Evolutionary conservation across 92 coral and sea anemone genomes (phyloP), one percentile per base, ranked within the genome.

Genomic region (Porites evermanni): DNA sequence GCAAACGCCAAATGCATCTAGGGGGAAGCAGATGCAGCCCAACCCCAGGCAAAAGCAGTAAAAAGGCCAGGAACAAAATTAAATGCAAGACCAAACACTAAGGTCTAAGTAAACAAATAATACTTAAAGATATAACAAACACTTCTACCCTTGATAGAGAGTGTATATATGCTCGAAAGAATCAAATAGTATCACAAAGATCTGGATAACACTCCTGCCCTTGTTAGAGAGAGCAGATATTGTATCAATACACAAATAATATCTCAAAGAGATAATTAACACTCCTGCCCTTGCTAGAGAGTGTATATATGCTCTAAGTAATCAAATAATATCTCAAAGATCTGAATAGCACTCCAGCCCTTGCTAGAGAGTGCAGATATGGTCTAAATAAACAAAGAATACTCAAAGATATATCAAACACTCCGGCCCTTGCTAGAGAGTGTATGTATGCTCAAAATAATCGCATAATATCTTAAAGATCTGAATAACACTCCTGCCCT

Each of bases 201-300:
- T 26, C 29, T 26, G 29, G 29, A 26, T 26, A 26, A 26, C 29
- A 60, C 65, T 60, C 14, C 12, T 12, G 18, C 18, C 18, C 14
- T 12, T 60, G 12, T 6, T 60, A 18, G 65, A 60, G 18, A 60
- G 65, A 12, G 18, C 65, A 12, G 18, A 60, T 18, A 12, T 3
- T 2, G 29, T 26, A 26, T 26, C 29, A 26, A 26, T 26, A 26
- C 1, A 26, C 29, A 26, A 26, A 26, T 26, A 26, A 26, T 26
- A 26, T 26, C 2, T 26, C 29, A 26, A 24, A 24, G 29, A 60
- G 3, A 20, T 69, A 70, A 24, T 24, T 7, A 70, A 70, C 32
- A 70, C 32, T 70, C 66, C 79, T 75, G 17, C 67, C 79, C 79
- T 75, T 59, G 79, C 79, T 7, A 72, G 51, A 38, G 58, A 26